Base-by-base conservation (phyloP, 2,113 vertebrate genomes). In the Thinocorus orbignyianus region DNA sequence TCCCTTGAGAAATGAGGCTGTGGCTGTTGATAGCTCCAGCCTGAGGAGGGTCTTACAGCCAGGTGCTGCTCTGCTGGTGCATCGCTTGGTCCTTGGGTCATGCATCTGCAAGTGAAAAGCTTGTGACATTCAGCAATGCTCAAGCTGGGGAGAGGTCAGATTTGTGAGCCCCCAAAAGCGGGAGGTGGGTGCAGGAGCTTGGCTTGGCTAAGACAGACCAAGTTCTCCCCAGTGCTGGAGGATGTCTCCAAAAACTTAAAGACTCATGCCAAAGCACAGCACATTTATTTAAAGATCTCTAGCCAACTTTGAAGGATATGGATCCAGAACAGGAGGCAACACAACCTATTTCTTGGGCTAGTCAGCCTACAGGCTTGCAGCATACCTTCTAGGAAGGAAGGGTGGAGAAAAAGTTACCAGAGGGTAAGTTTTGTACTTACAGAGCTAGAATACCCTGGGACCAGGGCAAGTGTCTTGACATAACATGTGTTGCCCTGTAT, bases 401-500 rank as follows among this genome's bases (percentile, higher is more conserved):
- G 7, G 14, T 62, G 13, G 17, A 48, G 31, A 42, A 39, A 57
- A 81, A 15, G 28, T 54, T 9, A 79, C 17, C 6, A 8, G 37
- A 74, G 41, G 16, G 7, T 24, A 28, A 64, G 8, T 7, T 18
- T 35, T 65, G 31, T 58, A 54, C 15, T 31, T 41, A 16, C 48
- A 69, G 58, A 55, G 30, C 4, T 42, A 12, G 30, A 74, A 31
- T 20, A 64, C 4, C 17, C 30, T 1, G 5, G 24, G 39, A 64
- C 23, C 39, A 60, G 48, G 26, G 10, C 1, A 69, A 44, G 39
- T 49, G 13, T 60, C 70, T 16, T 35, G 44, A 20, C 23, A 1
- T 3, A 33, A 39, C 25, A 58, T 0, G 0, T 17, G 22, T 26
- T 49, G 8, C 13, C 18, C 16, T 57, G 10, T 57, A 22, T 13